Base-by-base conservation (phyloP, 37 sponge, comb jelly and placozoan genomes). In the Chondrilla cf. caribensis region DNA sequence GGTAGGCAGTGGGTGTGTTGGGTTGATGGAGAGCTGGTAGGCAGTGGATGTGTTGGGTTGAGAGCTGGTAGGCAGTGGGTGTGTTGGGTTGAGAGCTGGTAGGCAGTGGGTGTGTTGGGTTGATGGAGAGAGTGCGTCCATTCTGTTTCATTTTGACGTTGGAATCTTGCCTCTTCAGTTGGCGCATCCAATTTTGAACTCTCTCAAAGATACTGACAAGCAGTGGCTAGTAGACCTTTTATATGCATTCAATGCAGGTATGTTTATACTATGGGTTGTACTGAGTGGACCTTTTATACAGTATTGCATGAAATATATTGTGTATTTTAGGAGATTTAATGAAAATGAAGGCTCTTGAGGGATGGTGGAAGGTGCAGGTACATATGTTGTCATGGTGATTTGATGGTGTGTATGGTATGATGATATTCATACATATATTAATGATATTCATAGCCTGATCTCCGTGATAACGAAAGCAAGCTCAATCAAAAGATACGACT, bases 161-260 rank as follows among this genome's bases (percentile, higher is more conserved):
- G n/a, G n/a, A n/a, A n/a, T n/a, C n/a, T n/a, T n/a, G n/a, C n/a
- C 32, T 17, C 28, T 81, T 31, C 57, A 90, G 91, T 78, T 94
- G 38, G 91, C 87, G 40, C 97, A 96, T 82, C 92, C 89, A 21
- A 39, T 96, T 22, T 51, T 96, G 54, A 84, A 82, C 0, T 55
- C 87, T 66, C 86, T 96, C 75, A 77, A 70, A 58, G 81, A 59
- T 41, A 90, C 91, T 31, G 87, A 86, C 38, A 86, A 88, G 41
- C 59, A 84, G 33, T 96, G 97, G 97, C 72, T 96, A 33, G 81
- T 93, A 18, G 81, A 84, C 7, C 38, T 96, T 0, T 79, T 96
- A 24, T 83, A 80, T 40, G 89, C 94, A 18, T 93, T 93, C 78
- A 96, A 96, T 85, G 38, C 88, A 78, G 95, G 94, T 94, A 36